These are phyloP conservation scores for Porites lutea DNA, from an alignment of 64 coral and sea anemone genomes.

Conservation along the genomic window DNA sequence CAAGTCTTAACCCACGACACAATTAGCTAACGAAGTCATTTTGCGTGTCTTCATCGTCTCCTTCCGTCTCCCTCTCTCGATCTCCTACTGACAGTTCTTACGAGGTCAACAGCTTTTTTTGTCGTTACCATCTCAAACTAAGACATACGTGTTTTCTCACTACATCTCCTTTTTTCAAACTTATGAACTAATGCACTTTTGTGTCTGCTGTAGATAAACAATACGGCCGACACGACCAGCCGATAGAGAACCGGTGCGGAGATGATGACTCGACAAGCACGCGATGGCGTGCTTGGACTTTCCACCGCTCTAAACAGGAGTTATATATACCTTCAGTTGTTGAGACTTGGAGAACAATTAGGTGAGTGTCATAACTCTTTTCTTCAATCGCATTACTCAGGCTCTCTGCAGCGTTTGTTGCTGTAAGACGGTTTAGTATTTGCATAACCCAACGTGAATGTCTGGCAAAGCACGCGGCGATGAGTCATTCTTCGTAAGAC, in stretches of 20 bases:
- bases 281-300: background rate
- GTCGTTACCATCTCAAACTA: background rate
- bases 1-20: background rate
- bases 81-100: background rate
- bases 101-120: background rate
- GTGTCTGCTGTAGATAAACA: conserved; percentile 42
- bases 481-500: background rate
- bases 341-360: background rate
- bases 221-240: background rate
- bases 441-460: conserved; percentile 11
- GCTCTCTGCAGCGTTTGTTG: background rate
- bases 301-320: background rate
- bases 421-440: background rate
- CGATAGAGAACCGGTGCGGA: background rate
- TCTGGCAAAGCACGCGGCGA: conserved; percentile 3
- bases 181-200: conserved; percentile 30
- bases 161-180: background rate
- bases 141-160: conserved; percentile 5
- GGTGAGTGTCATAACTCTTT: background rate
- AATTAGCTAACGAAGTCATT: too few relatives aligned
- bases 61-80: background rate
- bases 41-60: too few relatives aligned
- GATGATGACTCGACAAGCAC: background rate
- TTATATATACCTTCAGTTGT: background rate
- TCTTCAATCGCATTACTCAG: background rate